Conservation (phyloP, 2,113 vertebrate species). For the Vanacampus margaritifer region DNA sequence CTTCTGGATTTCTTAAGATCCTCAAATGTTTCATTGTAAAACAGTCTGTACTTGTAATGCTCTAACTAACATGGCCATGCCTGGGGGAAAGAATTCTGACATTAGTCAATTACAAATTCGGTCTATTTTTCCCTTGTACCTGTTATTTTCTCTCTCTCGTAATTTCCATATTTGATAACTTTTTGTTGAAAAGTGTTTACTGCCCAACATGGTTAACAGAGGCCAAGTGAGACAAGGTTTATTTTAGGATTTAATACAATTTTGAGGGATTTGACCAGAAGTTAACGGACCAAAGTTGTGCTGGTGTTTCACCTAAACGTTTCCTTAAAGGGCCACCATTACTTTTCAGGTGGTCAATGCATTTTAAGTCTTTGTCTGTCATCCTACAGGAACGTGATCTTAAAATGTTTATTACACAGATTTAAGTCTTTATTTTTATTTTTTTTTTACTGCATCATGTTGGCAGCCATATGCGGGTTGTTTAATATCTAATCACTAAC, state of each 20-base stretch:
- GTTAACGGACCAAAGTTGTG: neutral
- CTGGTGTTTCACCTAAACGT: neutral
- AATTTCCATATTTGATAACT: neutral
- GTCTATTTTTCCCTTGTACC: neutral
- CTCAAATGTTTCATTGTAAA: neutral
- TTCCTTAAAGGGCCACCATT: neutral
- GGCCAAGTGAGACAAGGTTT: neutral
- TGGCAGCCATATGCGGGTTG: neutral
- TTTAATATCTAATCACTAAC: constrained; percentile 11
- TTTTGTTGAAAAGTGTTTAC: neutral
- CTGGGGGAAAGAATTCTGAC: neutral
- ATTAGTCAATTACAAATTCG: neutral
- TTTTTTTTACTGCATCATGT: constrained; percentile 11
- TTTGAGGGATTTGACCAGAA: neutral
- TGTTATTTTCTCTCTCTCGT: neutral
- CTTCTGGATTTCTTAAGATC: neutral
- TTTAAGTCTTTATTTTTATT: constrained; percentile 6
- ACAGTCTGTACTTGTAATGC: neutral
- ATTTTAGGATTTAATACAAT: neutral
- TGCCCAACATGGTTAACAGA: neutral
- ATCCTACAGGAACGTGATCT: constrained; percentile 1
- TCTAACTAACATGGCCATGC: neutral
- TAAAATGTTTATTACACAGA: constrained; percentile 1
- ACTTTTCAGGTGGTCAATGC: constrained; percentile 11
- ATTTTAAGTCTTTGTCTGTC: constrained; percentile 24